Percentiles rank a stretch among this genome's conserved stretches.
These are phyloP conservation scores for Lasioglossum calceatum DNA, from an alignment of 2,888 invertebrate species.

Conservation along the genomic window DNA sequence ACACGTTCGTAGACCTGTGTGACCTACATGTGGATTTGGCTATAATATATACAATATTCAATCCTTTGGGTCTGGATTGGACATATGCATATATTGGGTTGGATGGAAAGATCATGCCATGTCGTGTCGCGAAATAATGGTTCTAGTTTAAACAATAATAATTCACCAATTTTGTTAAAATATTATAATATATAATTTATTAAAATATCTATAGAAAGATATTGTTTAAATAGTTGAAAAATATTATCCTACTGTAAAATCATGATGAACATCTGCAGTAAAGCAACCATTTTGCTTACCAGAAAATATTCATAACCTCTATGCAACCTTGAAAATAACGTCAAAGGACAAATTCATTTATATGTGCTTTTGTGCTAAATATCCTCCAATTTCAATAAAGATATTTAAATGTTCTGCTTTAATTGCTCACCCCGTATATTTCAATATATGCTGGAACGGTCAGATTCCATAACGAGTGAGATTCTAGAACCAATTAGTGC, in stretches of 20 bases:
- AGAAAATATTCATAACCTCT: not conserved
- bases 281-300: not conserved
- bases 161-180: not conserved
- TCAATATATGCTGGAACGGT: not conserved
- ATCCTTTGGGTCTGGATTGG: not conserved
- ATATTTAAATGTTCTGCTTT: not conserved
- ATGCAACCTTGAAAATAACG: not conserved
- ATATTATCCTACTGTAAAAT: not conserved
- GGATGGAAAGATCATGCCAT: not conserved
- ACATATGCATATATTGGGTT: not conserved
- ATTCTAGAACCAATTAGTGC: not conserved
- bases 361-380: not conserved
- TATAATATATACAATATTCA: not conserved
- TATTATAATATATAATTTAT: not conserved
- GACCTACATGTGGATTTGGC: not conserved
- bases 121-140: not conserved
- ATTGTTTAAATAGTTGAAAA: not conserved
- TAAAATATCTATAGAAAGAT: not conserved
- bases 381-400: not conserved
- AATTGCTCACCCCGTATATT: not conserved
- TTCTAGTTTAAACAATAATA: not conserved
- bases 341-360: not conserved
- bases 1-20: conserved; percentile 3
- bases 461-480: not conserved
- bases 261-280: not conserved